phyloP scores from a whole-genome alignment of 2,797 vertebrate species.

The Masticophis lateralis region DNA sequence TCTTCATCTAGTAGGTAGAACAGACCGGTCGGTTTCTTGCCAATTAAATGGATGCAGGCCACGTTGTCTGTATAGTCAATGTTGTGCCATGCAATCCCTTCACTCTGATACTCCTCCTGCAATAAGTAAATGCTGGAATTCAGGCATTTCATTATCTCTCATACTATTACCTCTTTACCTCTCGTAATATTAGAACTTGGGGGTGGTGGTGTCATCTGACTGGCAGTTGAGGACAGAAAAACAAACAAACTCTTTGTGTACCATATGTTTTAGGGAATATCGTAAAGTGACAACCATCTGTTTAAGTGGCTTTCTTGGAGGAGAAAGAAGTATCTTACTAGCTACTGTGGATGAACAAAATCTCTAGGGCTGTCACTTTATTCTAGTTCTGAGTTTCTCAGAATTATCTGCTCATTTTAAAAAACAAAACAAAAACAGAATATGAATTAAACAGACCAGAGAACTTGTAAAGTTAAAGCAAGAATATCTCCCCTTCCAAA shows the following conservation, averaged over 20 bases:
- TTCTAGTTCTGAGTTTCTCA: not conserved
- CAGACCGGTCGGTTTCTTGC: conserved; percentile 84
- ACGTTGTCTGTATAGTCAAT: conserved; percentile 87
- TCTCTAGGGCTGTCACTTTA: not conserved
- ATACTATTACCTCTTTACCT: not conserved
- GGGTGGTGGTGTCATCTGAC: not conserved
- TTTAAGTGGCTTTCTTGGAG: not conserved
- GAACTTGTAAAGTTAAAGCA: not conserved
- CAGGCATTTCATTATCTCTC: conserved; percentile 16
- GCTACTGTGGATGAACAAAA: not conserved
- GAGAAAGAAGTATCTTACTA: not conserved
- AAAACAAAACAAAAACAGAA: not conserved
- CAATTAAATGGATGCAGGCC: conserved; percentile 89
- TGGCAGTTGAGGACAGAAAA: not conserved
- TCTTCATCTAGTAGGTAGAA: conserved; percentile 89
- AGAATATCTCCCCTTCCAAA: not conserved
- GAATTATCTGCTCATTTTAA: not conserved
- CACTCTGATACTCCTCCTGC: conserved; percentile 88
- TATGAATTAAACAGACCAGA: not conserved
- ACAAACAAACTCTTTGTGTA: not conserved
- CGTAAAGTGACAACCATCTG: not conserved
- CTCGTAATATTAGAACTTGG: not conserved
- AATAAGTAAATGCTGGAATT: conserved; percentile 24
- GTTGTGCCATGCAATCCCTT: conserved; percentile 89
- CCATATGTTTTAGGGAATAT: not conserved